Percentiles rank a stretch among this genome's conserved stretches.
phyloP scores from a whole-genome alignment of 2,888 invertebrate genomes.

The Drosophila greeni region DNA sequence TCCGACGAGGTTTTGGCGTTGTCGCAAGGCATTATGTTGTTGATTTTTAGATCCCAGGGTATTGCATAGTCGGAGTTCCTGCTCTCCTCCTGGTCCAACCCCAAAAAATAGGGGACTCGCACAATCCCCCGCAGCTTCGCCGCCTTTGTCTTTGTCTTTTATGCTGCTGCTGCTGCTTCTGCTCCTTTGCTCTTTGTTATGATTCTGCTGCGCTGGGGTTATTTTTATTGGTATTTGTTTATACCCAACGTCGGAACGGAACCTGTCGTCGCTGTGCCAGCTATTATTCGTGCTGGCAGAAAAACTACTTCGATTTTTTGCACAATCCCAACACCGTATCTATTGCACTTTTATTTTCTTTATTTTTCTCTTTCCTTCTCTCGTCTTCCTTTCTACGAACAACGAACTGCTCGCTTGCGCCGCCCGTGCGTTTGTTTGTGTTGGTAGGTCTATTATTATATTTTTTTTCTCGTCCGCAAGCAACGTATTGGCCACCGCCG shows the following conservation, averaged over 20 bases:
- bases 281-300: conserved; percentile 53
- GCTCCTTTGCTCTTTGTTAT: conserved; percentile 41
- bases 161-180: conserved; percentile 15
- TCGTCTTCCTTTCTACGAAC: conserved; percentile 41
- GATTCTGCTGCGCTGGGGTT: conserved; percentile 31
- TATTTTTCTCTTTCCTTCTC: conserved; percentile 19
- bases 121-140: conserved; percentile 5
- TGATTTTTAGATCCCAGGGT: conserved; percentile 10
- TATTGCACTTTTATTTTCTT: conserved; percentile 57
- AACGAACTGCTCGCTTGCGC: conserved; percentile 54
- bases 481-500: conserved; percentile 4
- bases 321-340: conserved; percentile 40
- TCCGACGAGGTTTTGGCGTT: conserved; percentile 84
- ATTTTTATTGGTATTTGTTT: conserved; percentile 52
- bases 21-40: conserved; percentile 82
- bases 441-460: conserved; percentile 58
- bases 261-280: conserved; percentile 34
- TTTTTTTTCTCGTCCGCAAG: conserved; percentile 48
- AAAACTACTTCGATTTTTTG: conserved; percentile 53
- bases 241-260: conserved; percentile 58
- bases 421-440: conserved; percentile 28
- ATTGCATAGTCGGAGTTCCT: conserved; percentile 26
- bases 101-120: conserved; percentile 18
- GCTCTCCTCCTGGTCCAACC: conserved; percentile 14
- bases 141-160: conserved; percentile 30